Conservation (phyloP, 2,888 invertebrate species). For the Idaea biselata region DNA sequence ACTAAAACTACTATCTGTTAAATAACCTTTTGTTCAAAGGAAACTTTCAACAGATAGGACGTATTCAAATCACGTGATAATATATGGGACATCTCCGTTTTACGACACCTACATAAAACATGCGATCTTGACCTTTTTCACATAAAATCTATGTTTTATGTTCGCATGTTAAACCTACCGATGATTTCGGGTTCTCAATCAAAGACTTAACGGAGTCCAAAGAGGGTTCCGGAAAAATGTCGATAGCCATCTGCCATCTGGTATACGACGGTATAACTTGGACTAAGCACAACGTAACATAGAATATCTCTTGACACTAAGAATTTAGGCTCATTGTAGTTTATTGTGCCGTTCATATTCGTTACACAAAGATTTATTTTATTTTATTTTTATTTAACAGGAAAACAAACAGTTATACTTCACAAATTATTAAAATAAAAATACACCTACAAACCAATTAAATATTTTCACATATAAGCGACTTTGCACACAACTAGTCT, state of each 20-base stretch:
- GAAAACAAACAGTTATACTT: too few relatives aligned
- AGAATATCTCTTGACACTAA: background rate
- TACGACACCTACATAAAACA: constrained; percentile 30
- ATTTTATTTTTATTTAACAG: too few relatives aligned
- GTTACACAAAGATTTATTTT: too few relatives aligned
- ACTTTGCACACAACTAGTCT: too few relatives aligned
- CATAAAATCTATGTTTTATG: constrained; percentile 17
- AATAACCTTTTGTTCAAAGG: constrained; percentile 4
- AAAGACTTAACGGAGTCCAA: constrained; percentile 33
- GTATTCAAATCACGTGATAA: constrained; percentile 1
- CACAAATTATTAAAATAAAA: too few relatives aligned
- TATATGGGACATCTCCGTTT: constrained; percentile 17
- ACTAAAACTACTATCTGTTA: background rate
- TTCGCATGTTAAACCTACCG: constrained; percentile 12
- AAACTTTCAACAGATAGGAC: background rate
- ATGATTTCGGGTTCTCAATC: constrained; percentile 28
- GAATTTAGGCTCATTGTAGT: background rate
- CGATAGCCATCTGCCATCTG: constrained; percentile 18
- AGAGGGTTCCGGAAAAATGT: constrained; percentile 19
- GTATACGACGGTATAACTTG: constrained; percentile 23
- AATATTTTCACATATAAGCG: too few relatives aligned
- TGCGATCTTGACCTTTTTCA: background rate
- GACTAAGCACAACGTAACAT: constrained; percentile 16
- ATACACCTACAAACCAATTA: too few relatives aligned
- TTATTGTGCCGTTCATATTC: background rate